Evolutionary conservation across 2,888 invertebrate genomes (phyloP).

Genomic region (Furcula furcula): DNA sequence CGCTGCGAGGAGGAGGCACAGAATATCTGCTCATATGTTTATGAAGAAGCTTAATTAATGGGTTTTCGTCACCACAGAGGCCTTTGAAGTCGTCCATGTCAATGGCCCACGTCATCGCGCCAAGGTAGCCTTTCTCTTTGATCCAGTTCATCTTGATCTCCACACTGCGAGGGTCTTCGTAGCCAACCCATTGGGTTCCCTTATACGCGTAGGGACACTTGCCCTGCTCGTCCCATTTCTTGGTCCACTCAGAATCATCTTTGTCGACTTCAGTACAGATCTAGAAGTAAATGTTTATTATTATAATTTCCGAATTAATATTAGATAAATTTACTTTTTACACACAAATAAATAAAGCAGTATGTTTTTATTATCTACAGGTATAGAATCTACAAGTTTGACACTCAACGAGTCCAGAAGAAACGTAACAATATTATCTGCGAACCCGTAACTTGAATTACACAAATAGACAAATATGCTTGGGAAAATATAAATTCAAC

Average conservation of each 20-base stretch:
- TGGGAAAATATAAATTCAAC: too few relatives aligned
- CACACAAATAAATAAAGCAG: too few relatives aligned
- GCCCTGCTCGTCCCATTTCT: conserved; percentile 91
- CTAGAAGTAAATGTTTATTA: conserved; percentile 69
- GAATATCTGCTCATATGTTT: conserved; percentile 86
- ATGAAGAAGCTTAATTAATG: conserved; percentile 87
- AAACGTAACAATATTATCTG: too few relatives aligned
- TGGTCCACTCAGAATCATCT: conserved; percentile 88
- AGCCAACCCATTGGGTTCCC: conserved; percentile 95
- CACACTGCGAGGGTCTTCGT: conserved; percentile 90
- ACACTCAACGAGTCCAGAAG: too few relatives aligned
- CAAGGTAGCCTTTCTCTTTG: conserved; percentile 88
- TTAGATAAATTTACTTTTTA: too few relatives aligned
- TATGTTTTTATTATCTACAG: too few relatives aligned
- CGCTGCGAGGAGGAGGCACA: conserved; percentile 85
- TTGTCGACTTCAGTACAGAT: conserved; percentile 89
- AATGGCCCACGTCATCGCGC: conserved; percentile 96
- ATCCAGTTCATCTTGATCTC: conserved; percentile 96
- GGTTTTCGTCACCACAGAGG: conserved; percentile 89
- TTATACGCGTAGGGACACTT: conserved; percentile 93
- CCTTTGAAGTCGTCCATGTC: conserved; percentile 96
- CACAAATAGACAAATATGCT: too few relatives aligned
- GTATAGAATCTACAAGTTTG: too few relatives aligned
- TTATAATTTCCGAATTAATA: too few relatives aligned
- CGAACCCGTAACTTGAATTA: too few relatives aligned